Evolutionary conservation across 2,113 vertebrate genomes (phyloP).

Genomic region (Sinocyclocheilus maitianheensis): DNA sequence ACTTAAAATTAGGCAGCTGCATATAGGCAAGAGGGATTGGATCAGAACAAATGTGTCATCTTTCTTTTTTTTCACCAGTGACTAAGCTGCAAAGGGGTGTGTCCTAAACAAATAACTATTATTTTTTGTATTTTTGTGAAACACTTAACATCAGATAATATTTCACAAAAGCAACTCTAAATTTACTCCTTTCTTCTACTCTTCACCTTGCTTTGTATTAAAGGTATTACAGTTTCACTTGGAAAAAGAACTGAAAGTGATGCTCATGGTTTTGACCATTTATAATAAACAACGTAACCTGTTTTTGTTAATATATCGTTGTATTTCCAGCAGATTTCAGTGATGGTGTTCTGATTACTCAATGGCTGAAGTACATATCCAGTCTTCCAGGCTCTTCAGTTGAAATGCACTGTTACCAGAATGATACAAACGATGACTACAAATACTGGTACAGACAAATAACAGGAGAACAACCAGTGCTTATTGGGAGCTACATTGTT

Average conservation of each 20-base stretch:
- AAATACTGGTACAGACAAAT: slow-evolving; percentile 55
- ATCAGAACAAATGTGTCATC: background rate
- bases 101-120: background rate
- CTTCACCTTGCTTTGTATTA: background rate
- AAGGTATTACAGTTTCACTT: background rate
- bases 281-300: background rate
- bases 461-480: slow-evolving; percentile 24
- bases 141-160: background rate
- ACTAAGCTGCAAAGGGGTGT: slow-evolving; percentile 6
- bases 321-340: slow-evolving; percentile 28
- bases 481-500: slow-evolving; percentile 31
- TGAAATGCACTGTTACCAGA: slow-evolving; percentile 55
- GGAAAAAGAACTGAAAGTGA: background rate
- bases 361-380: slow-evolving; percentile 49
- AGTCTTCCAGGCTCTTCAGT: background rate
- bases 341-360: slow-evolving; percentile 52
- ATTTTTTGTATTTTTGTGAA: background rate
- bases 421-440: slow-evolving; percentile 53
- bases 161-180: background rate
- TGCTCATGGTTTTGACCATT: background rate
- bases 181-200: background rate
- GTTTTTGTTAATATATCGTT: background rate
- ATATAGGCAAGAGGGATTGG: background rate
- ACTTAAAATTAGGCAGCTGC: too few relatives aligned
- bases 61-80: background rate